These are phyloP conservation scores for Chymomyza amoena DNA, from an alignment of 2,888 invertebrate genomes.

Conservation along the genomic window DNA sequence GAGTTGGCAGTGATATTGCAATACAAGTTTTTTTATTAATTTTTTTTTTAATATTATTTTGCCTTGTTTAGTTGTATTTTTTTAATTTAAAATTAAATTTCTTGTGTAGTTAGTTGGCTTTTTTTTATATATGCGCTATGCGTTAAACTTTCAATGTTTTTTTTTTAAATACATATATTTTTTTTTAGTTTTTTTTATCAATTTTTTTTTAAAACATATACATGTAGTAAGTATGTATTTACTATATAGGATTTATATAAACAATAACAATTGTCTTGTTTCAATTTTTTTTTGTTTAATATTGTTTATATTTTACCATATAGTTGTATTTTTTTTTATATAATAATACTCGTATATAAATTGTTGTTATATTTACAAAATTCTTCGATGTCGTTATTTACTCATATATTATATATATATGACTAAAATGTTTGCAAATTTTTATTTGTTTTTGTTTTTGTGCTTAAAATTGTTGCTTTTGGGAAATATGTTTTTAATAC, in stretches of 20 bases:
- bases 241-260: neutral
- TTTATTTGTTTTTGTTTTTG: constrained; percentile 52
- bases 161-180: constrained; percentile 34
- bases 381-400: constrained; percentile 72
- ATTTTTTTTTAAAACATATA: neutral
- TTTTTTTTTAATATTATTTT: neutral
- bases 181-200: constrained; percentile 2
- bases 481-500: neutral
- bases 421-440: constrained; percentile 71
- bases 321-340: constrained; percentile 27
- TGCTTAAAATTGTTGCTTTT: constrained; percentile 58
- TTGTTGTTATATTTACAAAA: constrained; percentile 64
- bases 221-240: neutral
- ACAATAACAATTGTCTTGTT: constrained; percentile 23
- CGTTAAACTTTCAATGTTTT: constrained; percentile 26
- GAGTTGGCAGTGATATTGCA: constrained; percentile 70
- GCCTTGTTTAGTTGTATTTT: constrained; percentile 22
- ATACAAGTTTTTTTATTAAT: constrained; percentile 43
- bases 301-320: neutral
- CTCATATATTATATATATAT: constrained; percentile 30
- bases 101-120: constrained; percentile 22
- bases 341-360: neutral
- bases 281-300: constrained; percentile 23
- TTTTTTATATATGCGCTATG: constrained; percentile 19
- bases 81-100: neutral